Percentiles rank a stretch among this genome's conserved stretches.
Evolutionary conservation across 2,113 vertebrate species (phyloP).

Genomic region (Capreolus pygargus): DNA sequence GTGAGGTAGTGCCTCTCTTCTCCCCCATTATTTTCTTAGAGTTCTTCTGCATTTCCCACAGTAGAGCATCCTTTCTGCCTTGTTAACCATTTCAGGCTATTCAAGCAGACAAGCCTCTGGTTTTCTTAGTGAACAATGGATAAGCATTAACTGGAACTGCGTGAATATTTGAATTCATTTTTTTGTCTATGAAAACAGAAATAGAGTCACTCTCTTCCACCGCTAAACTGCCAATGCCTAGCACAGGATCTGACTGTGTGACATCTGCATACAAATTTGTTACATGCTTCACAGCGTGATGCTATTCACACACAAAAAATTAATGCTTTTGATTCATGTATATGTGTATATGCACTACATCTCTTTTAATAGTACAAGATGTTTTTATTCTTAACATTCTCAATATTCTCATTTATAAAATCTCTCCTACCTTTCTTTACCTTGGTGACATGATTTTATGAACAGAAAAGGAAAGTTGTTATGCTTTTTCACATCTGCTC

Average conservation of each 20-base stretch:
- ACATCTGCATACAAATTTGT: neutral
- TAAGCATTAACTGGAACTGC: neutral
- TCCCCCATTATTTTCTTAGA: neutral
- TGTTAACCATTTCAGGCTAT: neutral
- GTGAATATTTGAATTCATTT: neutral
- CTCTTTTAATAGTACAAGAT: conserved; percentile 23
- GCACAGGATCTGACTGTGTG: neutral
- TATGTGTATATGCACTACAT: neutral
- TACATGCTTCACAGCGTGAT: neutral
- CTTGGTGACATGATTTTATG: conserved; percentile 1
- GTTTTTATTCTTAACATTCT: neutral
- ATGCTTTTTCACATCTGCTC: conserved; percentile 1
- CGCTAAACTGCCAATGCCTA: neutral
- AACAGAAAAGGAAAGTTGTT: neutral
- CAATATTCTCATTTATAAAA: conserved; percentile 14
- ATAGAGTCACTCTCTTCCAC: neutral
- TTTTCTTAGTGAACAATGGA: neutral
- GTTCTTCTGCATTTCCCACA: neutral
- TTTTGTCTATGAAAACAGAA: neutral
- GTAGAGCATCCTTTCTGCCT: neutral
- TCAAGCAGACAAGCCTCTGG: neutral
- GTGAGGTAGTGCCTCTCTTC: neutral
- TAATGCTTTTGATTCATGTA: neutral
- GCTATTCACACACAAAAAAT: neutral
- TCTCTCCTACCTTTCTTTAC: neutral